Conservation (phyloP, 2,888 invertebrate genomes). For the Criorhina ranunculi region DNA sequence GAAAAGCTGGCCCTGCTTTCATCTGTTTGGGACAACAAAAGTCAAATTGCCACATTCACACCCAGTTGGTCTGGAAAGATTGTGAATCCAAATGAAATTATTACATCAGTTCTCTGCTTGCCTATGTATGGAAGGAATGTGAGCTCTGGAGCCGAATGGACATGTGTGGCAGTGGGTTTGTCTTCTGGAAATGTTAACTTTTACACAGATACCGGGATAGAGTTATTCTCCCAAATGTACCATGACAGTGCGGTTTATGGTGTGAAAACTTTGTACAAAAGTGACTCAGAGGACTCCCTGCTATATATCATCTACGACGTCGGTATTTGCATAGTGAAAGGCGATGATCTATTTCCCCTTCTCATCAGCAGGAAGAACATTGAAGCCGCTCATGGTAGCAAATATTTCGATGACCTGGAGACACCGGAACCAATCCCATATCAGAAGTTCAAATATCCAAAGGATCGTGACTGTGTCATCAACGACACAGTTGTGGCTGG, state of each 20-base stretch:
- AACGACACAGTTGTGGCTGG: constrained; percentile 92
- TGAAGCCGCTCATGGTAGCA: constrained; percentile 43
- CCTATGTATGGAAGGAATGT: constrained; percentile 84
- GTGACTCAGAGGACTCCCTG: constrained; percentile 80
- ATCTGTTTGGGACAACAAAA: constrained; percentile 87
- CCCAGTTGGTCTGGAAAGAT: constrained; percentile 87
- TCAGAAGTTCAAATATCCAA: constrained; percentile 94
- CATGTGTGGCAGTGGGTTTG: constrained; percentile 94
- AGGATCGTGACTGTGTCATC: constrained; percentile 88
- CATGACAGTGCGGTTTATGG: constrained; percentile 92
- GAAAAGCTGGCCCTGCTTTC: constrained; percentile 88
- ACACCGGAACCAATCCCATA: constrained; percentile 86
- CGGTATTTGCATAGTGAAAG: constrained; percentile 90
- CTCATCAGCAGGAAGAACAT: constrained; percentile 89
- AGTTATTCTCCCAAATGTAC: constrained; percentile 92
- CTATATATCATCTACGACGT: constrained; percentile 86
- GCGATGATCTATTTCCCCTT: constrained; percentile 90
- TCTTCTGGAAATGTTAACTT: constrained; percentile 93
- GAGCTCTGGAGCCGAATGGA: constrained; percentile 93
- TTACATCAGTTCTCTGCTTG: constrained; percentile 85
- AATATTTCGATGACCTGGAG: constrained; percentile 73
- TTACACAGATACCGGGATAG: constrained; percentile 94
- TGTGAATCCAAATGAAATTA: constrained; percentile 85
- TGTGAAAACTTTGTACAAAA: constrained; percentile 89
- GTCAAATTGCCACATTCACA: constrained; percentile 85